A percentile compares a stretch with the other conserved stretches of the same genome.
These are phyloP conservation scores for Euplexia lucipara DNA, from an alignment of 2,888 invertebrate genomes.

Conservation along the genomic window DNA sequence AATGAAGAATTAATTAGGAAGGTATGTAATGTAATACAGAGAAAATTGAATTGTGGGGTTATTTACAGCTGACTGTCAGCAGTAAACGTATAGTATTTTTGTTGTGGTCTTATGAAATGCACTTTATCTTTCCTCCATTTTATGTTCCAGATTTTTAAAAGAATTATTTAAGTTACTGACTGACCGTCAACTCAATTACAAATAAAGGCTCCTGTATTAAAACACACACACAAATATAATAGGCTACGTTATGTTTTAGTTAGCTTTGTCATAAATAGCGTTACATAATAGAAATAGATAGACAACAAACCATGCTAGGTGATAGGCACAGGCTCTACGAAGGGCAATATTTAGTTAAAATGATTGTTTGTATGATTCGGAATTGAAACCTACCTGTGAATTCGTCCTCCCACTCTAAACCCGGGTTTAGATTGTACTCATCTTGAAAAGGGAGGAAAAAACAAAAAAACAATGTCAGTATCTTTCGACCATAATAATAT, in stretches of 20 bases:
- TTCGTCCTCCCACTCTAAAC: constrained; percentile 99
- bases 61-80: constrained; percentile 54
- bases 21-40: constrained; percentile 65
- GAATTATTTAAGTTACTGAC: constrained; percentile 36
- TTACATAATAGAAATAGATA: constrained; percentile 79
- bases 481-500: constrained; percentile 85
- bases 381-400: constrained; percentile 98
- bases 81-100: constrained; percentile 46
- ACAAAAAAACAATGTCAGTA: constrained; percentile 91
- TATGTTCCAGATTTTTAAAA: background rate
- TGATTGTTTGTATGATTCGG: constrained; percentile 87
- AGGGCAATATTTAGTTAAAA: constrained; percentile 86
- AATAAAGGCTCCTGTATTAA: constrained; percentile 69
- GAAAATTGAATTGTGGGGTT: constrained; percentile 33
- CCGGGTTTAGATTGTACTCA: constrained; percentile 99
- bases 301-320: constrained; percentile 88
- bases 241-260: constrained; percentile 77
- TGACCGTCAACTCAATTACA: constrained; percentile 52
- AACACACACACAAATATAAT: constrained; percentile 64
- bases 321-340: constrained; percentile 89
- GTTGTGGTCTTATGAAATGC: constrained; percentile 30
- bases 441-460: constrained; percentile 95
- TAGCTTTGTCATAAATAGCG: constrained; percentile 79
- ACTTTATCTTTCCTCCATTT: constrained; percentile 12
- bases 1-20: constrained; percentile 50